A percentile compares a stretch with the other conserved stretches of the same genome.
Evolutionary conservation across 2,888 invertebrate genomes (phyloP).

Genomic region (Lamellibrachia satsuma): DNA sequence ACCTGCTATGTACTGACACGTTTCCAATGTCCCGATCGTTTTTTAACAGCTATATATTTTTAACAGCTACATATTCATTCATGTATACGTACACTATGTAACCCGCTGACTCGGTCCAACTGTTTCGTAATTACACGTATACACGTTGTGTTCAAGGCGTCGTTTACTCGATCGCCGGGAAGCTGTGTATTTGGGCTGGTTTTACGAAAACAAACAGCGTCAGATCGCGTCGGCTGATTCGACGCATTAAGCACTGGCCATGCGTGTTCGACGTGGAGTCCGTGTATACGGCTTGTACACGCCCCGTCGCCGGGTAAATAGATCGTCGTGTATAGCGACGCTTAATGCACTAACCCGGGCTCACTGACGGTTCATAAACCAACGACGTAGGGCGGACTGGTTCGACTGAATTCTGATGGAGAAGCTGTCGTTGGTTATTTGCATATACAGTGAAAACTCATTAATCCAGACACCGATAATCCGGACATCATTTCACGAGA

Average conservation of each 20-base stretch:
- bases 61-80: no score
- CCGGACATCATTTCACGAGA: no score
- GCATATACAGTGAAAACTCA: no score
- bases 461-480: no score
- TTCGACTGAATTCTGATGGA: not conserved
- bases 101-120: not conserved
- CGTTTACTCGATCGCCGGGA: slow-evolving; percentile 11
- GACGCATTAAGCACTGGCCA: not conserved
- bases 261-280: not conserved
- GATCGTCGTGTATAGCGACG: not conserved
- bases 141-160: not conserved
- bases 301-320: not conserved
- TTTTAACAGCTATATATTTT: no score
- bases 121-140: not conserved
- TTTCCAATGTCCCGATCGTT: no score
- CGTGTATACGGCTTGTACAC: not conserved
- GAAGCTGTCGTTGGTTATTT: not conserved
- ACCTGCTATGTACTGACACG: no score
- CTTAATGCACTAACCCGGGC: not conserved
- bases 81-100: not conserved
- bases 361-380: not conserved
- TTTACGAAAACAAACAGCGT: not conserved
- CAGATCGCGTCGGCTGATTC: not conserved
- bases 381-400: not conserved
- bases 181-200: slow-evolving; percentile 2